phyloP scores from a whole-genome alignment of 2,113 vertebrate species.

The Mustela nigripes region DNA sequence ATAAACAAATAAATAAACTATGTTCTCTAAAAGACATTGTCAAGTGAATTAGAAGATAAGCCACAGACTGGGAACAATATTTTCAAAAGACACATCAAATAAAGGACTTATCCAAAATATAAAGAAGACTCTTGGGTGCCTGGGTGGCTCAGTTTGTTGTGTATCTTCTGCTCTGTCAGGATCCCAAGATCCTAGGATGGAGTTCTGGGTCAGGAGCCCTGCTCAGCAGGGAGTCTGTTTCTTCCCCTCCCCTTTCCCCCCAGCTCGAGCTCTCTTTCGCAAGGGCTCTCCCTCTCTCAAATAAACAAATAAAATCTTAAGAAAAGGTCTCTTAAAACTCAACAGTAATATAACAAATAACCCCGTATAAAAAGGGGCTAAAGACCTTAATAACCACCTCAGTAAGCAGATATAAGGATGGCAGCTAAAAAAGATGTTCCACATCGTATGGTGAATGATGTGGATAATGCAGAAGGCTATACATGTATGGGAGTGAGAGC shows the following conservation, averaged over 20 bases:
- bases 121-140: neutral
- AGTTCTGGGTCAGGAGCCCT: neutral
- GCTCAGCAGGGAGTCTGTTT: neutral
- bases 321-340: neutral
- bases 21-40: neutral
- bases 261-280: accelerated
- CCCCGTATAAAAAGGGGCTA: neutral
- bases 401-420: neutral
- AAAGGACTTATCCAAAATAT: neutral
- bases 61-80: neutral
- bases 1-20: neutral
- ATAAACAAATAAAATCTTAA: neutral
- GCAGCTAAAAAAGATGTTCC: neutral
- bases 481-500: neutral
- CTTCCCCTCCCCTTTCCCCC: neutral
- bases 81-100: neutral
- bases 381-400: neutral
- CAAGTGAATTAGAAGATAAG: neutral
- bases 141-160: neutral
- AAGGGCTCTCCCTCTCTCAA: neutral
- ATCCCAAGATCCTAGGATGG: neutral
- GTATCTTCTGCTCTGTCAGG: neutral
- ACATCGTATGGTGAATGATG: neutral
- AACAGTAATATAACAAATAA: neutral
- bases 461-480: neutral